phyloP scores from a whole-genome alignment of 1,140 invertebrate species.

The Hormaphis cornu region DNA sequence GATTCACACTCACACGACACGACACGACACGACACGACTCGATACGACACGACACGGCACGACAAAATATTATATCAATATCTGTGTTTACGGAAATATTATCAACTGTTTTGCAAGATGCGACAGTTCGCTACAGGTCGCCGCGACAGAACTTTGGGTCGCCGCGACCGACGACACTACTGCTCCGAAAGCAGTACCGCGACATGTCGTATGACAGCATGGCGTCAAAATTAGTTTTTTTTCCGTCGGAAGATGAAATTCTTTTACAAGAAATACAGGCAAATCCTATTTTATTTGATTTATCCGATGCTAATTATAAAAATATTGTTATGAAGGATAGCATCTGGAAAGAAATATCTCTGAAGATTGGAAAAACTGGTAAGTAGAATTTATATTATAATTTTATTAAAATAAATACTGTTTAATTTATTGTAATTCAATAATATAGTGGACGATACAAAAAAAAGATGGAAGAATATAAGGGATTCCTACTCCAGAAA shows the following conservation, averaged over 20 bases:
- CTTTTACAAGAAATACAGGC: not conserved
- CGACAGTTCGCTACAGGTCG: not conserved
- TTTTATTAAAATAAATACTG: not conserved
- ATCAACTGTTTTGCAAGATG: not conserved
- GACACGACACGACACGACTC: too few relatives aligned
- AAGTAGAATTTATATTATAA: not conserved
- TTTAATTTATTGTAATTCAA: not conserved
- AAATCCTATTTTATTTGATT: not conserved
- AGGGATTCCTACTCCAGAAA: not conserved
- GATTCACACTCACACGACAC: too few relatives aligned
- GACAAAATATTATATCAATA: too few relatives aligned
- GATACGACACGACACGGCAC: too few relatives aligned
- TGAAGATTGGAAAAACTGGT: not conserved
- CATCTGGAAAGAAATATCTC: not conserved
- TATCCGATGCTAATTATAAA: not conserved
- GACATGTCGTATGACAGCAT: not conserved
- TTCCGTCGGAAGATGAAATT: not conserved
- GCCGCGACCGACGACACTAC: not conserved
- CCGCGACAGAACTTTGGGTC: not conserved
- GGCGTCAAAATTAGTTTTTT: too few relatives aligned
- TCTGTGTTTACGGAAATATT: not conserved
- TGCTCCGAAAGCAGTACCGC: not conserved
- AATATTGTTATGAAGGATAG: not conserved
- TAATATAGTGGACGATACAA: not conserved
- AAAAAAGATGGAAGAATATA: not conserved